Evolutionary conservation across 2,113 vertebrate species (phyloP).

Genomic region (Salvator merianae): DNA sequence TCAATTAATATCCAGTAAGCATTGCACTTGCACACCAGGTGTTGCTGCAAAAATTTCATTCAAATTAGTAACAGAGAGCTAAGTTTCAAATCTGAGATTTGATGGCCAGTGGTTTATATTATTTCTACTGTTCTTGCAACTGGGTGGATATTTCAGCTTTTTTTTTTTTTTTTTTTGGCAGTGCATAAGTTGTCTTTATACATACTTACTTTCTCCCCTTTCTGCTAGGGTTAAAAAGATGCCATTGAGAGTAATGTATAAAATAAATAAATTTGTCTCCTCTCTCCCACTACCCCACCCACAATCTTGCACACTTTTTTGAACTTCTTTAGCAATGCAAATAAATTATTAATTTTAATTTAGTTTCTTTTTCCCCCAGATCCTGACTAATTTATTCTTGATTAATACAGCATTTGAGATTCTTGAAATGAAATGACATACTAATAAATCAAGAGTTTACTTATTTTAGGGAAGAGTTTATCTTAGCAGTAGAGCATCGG

Average conservation of each 20-base stretch:
- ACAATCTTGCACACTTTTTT: not conserved
- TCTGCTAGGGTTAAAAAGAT: not conserved
- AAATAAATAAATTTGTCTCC: not conserved
- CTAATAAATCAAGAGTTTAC: constrained; percentile 43
- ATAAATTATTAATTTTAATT: constrained; percentile 41
- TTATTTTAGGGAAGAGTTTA: constrained; percentile 4
- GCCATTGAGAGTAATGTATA: not conserved
- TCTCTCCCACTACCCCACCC: not conserved
- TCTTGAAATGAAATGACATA: constrained; percentile 36
- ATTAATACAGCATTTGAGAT: constrained; percentile 48
- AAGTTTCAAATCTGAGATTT: too few species aligned
- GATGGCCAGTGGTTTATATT: too few species aligned
- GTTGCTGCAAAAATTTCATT: too few species aligned
- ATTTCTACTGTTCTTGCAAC: too few species aligned
- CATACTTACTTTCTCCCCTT: not conserved
- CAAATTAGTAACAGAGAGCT: too few species aligned
- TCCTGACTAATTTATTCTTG: constrained; percentile 45
- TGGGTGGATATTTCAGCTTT: too few species aligned
- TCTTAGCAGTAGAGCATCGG: too few species aligned
- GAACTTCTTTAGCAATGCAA: constrained; percentile 1
- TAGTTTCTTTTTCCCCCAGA: constrained; percentile 9
- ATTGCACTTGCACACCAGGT: too few species aligned
- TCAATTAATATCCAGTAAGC: too few species aligned
- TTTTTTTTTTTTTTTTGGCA: too few species aligned
- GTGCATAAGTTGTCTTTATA: not conserved